phyloP scores from a whole-genome alignment of 2,888 invertebrate genomes.

The Anthoptus insignis region DNA sequence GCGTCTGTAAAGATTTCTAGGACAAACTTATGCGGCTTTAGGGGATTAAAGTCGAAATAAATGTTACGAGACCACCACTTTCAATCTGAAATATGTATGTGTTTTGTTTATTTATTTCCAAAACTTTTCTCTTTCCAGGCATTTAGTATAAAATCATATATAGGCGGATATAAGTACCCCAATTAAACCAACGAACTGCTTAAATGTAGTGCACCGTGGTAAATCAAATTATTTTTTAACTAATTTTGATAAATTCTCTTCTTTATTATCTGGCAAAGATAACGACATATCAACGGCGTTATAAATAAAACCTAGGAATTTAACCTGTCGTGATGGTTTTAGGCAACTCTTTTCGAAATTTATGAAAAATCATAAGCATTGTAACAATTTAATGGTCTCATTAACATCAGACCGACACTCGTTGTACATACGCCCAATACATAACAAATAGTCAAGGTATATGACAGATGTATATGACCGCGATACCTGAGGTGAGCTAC shows the following conservation, averaged over 20 bases:
- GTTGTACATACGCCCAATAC: neutral
- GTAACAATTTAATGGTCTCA: neutral
- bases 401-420: neutral
- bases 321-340: neutral
- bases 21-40: neutral
- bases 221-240: neutral
- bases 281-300: conserved; percentile 18
- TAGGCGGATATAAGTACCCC: conserved; percentile 45
- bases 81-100: conserved; percentile 18
- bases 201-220: conserved; percentile 33
- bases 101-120: neutral
- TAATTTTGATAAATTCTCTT: conserved; percentile 15
- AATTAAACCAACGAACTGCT: conserved; percentile 41
- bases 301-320: conserved; percentile 37
- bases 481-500: conserved; percentile 15
- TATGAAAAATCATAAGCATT: neutral
- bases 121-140: neutral
- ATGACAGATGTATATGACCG: conserved; percentile 33
- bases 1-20: conserved; percentile 41
- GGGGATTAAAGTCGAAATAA: neutral
- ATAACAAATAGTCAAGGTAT: conserved; percentile 36
- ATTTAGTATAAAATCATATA: conserved; percentile 29
- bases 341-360: neutral
- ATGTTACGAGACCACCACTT: conserved; percentile 31
- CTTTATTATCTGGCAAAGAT: conserved; percentile 31